Base-by-base conservation (phyloP, 2,888 invertebrate species). In the Choreutis nemorana region DNA sequence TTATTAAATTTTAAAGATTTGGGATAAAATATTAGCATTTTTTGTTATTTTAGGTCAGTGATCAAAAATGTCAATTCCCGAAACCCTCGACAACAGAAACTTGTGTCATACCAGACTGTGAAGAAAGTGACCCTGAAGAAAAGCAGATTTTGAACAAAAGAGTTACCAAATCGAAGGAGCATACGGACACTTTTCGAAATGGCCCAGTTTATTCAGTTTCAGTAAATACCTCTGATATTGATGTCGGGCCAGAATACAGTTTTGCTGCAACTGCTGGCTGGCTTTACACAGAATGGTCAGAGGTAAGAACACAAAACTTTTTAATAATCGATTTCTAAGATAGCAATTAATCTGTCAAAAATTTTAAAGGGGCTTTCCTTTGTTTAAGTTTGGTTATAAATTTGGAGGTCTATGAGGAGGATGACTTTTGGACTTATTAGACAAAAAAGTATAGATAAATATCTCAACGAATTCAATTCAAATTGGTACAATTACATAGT, bases 231-330 rank as follows among this genome's bases (percentile, higher is more conserved):
- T 49, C 66, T 0, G 63, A 65, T 10, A 33, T 50, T 10, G 64
- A 70, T 30, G 45, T 72, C 10, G 75, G 75, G 16, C 75, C 75
- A 0, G 65, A 67, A 39, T 75, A 77, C 24, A 64, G 55, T n/a
- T 64, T 66, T 15, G 65, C 59, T 42, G 53, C 60, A 21, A 55
- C 63, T 6, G 60, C 61, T 23, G 70, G 81, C 18, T 84, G 84
- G 84, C 75, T 83, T 27, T 79, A 67, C 32, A 81, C 83, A 0
- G 81, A 82, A 8, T 84, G 84, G 84, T 78, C 81, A 6, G 78
- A 83, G 66, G 83, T 83, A 49, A 42, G 56, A n/a, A n/a, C n/a
- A n/a, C n/a, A n/a, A n/a, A n/a, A n/a, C n/a, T n/a, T n/a, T n/a
- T n/a, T n/a, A n/a, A n/a, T n/a, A n/a, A n/a, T n/a, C n/a, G n/a